These are phyloP conservation scores for Solenopsis invicta DNA, from an alignment of 1,140 invertebrate species.

Conservation along the genomic window DNA sequence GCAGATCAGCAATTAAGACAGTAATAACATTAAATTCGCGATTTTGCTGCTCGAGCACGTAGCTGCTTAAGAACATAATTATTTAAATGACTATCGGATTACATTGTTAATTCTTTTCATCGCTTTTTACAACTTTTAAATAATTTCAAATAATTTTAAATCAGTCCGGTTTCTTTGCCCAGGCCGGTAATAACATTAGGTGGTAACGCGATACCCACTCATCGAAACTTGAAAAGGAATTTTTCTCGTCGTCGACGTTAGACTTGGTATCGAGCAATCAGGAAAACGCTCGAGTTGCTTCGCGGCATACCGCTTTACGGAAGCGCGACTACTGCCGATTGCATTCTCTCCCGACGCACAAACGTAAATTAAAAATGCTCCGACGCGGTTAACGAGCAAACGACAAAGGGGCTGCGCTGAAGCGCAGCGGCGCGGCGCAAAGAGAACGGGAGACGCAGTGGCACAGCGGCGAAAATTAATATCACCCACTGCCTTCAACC, in stretches of 20 bases:
- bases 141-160: constrained; percentile 22
- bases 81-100: constrained; percentile 2
- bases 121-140: background rate
- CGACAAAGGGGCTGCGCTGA: constrained; percentile 79
- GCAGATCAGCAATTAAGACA: background rate
- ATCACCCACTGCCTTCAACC: constrained; percentile 67
- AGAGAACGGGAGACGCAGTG: constrained; percentile 70
- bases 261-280: constrained; percentile 13
- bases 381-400: constrained; percentile 80
- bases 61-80: background rate
- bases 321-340: constrained; percentile 69
- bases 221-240: constrained; percentile 36
- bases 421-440: constrained; percentile 68
- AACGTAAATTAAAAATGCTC: constrained; percentile 83
- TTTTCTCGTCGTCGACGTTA: background rate
- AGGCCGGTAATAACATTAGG: background rate
- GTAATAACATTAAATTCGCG: background rate
- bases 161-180: background rate
- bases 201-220: background rate
- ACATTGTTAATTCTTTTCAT: background rate
- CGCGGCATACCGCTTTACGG: constrained; percentile 28
- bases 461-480: constrained; percentile 80
- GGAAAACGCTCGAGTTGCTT: constrained; percentile 34
- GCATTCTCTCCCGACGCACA: constrained; percentile 68
- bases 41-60: background rate